Base-by-base conservation (phyloP, 2,113 vertebrate genomes). In the Psilopsiagon aymara region DNA sequence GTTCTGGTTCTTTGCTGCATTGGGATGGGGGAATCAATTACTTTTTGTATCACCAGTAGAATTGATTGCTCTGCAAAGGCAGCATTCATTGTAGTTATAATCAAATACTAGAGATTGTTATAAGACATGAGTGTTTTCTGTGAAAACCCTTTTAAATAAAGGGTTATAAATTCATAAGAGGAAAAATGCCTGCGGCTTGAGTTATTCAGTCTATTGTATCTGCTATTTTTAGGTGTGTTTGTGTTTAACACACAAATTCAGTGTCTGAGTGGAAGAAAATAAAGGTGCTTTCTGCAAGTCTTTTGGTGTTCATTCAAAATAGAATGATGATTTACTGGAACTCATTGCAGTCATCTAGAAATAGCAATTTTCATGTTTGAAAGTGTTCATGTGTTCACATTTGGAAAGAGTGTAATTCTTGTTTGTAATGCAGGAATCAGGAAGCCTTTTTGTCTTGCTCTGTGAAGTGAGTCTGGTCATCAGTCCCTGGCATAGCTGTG, bases 91-190 rank as follows among this genome's bases (percentile, higher is more conserved):
- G 74, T 82, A 74, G 79, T 94, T 92, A 52, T 74, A 82, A 76
- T 95, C 60, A 76, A 81, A 55, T 87, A 80, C 59, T 80, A 64
- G 86, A 90, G 92, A 64, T 47, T 71, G 57, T 77, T 84, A 7
- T 67, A 39, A 67, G 92, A 49, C 57, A 6, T 19, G 27, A 60
- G 10, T 44, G 53, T 82, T 91, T 93, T 93, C 76, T 86, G 86
- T 53, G 89, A 82, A 62, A 97, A 93, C 82, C 69, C 95, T 90
- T 84, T 83, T 88, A 91, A 82, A 77, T 78, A 85, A 95, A 78
- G 92, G 76, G 93, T 90, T 96, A 75, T 95, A 88, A 93, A 85
- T 86, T 73, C 75, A 51, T 6, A 27, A 77, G 53, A 57, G n/a
- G 82, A 87, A 96, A 90, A 95, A 49, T 76, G 80, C 69, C 84